A percentile compares a stretch with the other conserved stretches of the same genome.
Conservation (phyloP, 2,888 invertebrate species). For the Epistrophe grossulariae region DNA sequence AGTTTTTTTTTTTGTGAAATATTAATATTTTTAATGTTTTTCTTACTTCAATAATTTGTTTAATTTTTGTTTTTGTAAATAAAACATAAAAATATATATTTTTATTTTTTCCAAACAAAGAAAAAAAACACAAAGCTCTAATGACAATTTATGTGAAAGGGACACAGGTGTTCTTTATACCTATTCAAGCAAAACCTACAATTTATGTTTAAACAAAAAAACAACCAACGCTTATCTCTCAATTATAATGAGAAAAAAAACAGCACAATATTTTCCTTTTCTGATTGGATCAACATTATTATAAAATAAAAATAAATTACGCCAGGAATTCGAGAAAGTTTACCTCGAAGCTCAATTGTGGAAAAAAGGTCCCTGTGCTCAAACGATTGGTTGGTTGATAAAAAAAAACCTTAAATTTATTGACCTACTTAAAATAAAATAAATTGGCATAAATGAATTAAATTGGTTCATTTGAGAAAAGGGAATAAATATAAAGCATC, state of each 20-base stretch:
- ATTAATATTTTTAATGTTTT: no score
- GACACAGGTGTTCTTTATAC: slow-evolving; percentile 4
- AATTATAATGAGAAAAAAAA: slow-evolving; percentile 3
- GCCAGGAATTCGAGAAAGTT: slow-evolving; percentile 14
- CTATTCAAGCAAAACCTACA: not conserved
- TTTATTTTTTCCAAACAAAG: not conserved
- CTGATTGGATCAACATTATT: slow-evolving; percentile 28
- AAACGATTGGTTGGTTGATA: not conserved
- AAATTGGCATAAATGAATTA: slow-evolving; percentile 24
- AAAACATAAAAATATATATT: no score
- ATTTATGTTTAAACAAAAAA: not conserved
- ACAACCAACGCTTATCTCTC: not conserved
- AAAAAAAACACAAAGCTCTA: not conserved
- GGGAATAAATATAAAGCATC: not conserved
- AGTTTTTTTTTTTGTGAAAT: no score
- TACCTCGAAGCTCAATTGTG: not conserved
- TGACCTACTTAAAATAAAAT: slow-evolving; percentile 29
- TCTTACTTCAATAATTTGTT: no score
- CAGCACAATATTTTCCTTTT: not conserved
- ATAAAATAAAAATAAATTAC: slow-evolving; percentile 27
- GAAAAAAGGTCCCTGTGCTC: not conserved
- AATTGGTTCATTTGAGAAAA: slow-evolving; percentile 5
- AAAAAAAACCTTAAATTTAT: slow-evolving; percentile 30
- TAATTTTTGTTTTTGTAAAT: no score
- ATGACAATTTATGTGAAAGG: slow-evolving; percentile 8